Percentiles rank a stretch among this genome's conserved stretches.
Evolutionary conservation across 2,113 vertebrate genomes (phyloP).

Genomic region (Porphyrio hochstetteri): DNA sequence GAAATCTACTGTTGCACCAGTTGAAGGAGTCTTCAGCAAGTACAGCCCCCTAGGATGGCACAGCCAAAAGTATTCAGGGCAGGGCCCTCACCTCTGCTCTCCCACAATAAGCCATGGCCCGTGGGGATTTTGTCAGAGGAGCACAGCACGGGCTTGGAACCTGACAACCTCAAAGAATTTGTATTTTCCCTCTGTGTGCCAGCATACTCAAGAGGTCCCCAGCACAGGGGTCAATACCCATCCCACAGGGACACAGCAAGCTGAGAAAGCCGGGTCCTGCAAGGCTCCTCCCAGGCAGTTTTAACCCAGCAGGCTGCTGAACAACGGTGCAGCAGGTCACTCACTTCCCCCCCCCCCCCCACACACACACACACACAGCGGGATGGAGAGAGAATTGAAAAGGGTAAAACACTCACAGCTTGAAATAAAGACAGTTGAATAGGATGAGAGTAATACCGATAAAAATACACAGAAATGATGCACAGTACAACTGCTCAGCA

Average conservation of each 20-base stretch:
- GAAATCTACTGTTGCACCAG: background rate
- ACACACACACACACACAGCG: too few species aligned
- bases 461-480: too few species aligned
- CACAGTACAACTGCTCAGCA: too few species aligned
- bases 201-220: background rate
- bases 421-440: too few species aligned
- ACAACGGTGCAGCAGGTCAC: too few species aligned
- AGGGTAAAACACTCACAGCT: too few species aligned
- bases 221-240: background rate
- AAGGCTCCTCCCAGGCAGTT: background rate
- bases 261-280: background rate
- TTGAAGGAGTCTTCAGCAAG: background rate
- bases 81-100: background rate
- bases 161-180: background rate
- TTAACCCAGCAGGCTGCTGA: too few species aligned
- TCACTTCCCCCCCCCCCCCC: fast-evolving
- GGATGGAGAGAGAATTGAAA: too few species aligned
- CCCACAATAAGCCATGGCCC: fast-evolving
- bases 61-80: background rate
- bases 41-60: background rate
- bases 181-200: background rate
- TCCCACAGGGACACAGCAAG: background rate
- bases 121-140: background rate
- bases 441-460: too few species aligned
- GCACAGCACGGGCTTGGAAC: background rate